phyloP scores from a whole-genome alignment of 1,140 invertebrate species.

The Euura lappo region DNA sequence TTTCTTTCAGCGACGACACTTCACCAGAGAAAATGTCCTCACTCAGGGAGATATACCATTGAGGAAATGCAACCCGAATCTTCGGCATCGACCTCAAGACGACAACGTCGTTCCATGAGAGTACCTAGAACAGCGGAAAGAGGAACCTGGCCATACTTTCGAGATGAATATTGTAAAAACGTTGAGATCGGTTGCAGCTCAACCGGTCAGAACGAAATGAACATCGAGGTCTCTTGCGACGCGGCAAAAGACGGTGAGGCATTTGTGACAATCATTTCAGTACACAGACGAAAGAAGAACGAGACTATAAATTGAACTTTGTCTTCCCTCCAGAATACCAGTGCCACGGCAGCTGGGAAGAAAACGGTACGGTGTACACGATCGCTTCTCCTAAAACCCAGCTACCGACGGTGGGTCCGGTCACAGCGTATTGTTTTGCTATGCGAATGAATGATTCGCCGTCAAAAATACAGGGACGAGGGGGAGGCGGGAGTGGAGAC shows the following conservation, averaged over 20 bases:
- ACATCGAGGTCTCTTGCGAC: conserved; percentile 52
- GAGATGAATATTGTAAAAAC: conserved; percentile 45
- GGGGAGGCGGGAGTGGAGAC: conserved; percentile 33
- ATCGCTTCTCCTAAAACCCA: conserved; percentile 62
- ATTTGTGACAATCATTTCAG: conserved; percentile 1
- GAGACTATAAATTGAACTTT: not conserved
- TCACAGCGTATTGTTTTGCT: conserved; percentile 49
- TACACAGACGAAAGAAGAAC: not conserved
- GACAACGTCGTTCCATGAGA: conserved; percentile 29
- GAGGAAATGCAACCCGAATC: conserved; percentile 31
- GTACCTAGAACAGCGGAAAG: conserved; percentile 31
- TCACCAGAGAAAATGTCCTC: conserved; percentile 58
- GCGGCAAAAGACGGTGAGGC: conserved; percentile 44
- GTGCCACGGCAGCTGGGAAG: conserved; percentile 69
- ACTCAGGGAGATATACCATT: conserved; percentile 56
- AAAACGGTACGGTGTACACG: conserved; percentile 64
- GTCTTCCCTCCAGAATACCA: conserved; percentile 56
- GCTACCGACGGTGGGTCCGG: conserved; percentile 37
- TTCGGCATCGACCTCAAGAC: conserved; percentile 25
- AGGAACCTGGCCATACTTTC: conserved; percentile 40
- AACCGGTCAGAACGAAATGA: conserved; percentile 51
- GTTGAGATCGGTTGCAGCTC: conserved; percentile 54
- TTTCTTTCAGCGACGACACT: conserved; percentile 51
- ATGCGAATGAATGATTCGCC: conserved; percentile 41
- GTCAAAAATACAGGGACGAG: conserved; percentile 31